phyloP scores from a whole-genome alignment of 2,113 vertebrate genomes.

The Callionymus lyra region DNA sequence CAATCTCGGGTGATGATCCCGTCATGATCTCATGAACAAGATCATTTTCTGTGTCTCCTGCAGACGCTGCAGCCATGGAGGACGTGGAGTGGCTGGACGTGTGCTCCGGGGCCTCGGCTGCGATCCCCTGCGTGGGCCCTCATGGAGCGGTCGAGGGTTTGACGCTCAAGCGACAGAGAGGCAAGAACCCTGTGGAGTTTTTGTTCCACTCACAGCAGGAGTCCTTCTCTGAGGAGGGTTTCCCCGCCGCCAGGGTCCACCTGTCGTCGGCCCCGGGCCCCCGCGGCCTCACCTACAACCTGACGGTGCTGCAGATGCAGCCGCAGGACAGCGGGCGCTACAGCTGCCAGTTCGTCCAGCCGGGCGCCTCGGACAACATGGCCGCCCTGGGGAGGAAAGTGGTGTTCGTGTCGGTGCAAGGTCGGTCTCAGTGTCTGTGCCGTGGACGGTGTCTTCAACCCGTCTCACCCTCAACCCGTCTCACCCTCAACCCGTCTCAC shows the following conservation, averaged over 20 bases:
- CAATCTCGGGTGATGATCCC: too few species aligned
- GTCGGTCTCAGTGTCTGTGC: slow-evolving; percentile 29
- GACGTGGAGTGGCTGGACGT: slow-evolving; percentile 29
- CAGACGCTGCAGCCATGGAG: slow-evolving; percentile 13
- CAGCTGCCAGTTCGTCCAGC: slow-evolving; percentile 53
- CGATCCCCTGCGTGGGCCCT: slow-evolving; percentile 37
- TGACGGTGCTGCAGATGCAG: slow-evolving; percentile 51
- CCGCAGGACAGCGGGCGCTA: slow-evolving; percentile 50
- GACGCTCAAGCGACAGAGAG: slow-evolving; percentile 34
- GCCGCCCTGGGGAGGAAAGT: slow-evolving; percentile 29
- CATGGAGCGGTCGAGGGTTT: slow-evolving; percentile 38
- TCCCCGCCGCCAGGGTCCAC: slow-evolving; percentile 25
- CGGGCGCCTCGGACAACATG: slow-evolving; percentile 1
- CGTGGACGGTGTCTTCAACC: neutral
- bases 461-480: too few species aligned
- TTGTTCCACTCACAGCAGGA: slow-evolving; percentile 42
- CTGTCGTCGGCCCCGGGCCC: slow-evolving; percentile 21
- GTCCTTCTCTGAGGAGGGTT: slow-evolving; percentile 2
- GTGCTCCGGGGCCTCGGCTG: slow-evolving; percentile 39
- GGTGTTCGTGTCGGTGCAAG: slow-evolving; percentile 55
- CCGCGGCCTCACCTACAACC: slow-evolving; percentile 32
- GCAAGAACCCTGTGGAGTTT: slow-evolving; percentile 24
- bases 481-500: too few species aligned
- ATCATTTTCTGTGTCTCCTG: too few species aligned
- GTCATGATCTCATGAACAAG: too few species aligned